A percentile compares a stretch with the other conserved stretches of the same genome.
phyloP scores from a whole-genome alignment of 2,888 invertebrate species.

The Lithophane leautieri region DNA sequence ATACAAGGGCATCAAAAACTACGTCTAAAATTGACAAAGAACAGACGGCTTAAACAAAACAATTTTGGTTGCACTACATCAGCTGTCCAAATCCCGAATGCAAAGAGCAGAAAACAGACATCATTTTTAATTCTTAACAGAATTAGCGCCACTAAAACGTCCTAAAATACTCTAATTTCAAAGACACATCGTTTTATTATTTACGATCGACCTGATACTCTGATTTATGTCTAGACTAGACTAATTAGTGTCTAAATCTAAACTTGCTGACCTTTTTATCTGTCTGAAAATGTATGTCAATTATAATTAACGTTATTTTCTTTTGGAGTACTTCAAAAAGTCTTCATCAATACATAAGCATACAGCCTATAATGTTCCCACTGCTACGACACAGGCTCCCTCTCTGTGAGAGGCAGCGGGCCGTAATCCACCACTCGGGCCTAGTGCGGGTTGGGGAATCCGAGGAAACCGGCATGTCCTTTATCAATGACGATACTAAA shows the following conservation, averaged over 20 bases:
- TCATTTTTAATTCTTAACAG: constrained; percentile 38
- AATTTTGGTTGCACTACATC: background rate
- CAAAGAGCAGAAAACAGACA: background rate
- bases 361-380: too few species aligned
- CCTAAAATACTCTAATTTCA: constrained; percentile 14
- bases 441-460: background rate
- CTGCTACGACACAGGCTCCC: background rate
- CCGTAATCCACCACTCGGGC: background rate
- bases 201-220: constrained; percentile 17
- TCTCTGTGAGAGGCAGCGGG: background rate
- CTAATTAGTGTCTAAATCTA: constrained; percentile 19
- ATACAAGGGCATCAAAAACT: background rate
- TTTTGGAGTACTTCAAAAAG: background rate
- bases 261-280: background rate
- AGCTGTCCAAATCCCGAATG: background rate
- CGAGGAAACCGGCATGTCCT: background rate
- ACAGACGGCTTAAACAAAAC: background rate
- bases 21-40: background rate
- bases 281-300: background rate
- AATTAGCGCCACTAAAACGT: constrained; percentile 22
- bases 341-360: background rate
- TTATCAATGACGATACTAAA: background rate
- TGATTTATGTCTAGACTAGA: constrained; percentile 33
- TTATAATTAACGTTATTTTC: background rate
- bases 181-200: constrained; percentile 28